Evolutionary conservation across 2,113 vertebrate genomes (phyloP), one percentile per base, ranked within the genome.

Genomic region (Periophthalmodon schlosseri): DNA sequence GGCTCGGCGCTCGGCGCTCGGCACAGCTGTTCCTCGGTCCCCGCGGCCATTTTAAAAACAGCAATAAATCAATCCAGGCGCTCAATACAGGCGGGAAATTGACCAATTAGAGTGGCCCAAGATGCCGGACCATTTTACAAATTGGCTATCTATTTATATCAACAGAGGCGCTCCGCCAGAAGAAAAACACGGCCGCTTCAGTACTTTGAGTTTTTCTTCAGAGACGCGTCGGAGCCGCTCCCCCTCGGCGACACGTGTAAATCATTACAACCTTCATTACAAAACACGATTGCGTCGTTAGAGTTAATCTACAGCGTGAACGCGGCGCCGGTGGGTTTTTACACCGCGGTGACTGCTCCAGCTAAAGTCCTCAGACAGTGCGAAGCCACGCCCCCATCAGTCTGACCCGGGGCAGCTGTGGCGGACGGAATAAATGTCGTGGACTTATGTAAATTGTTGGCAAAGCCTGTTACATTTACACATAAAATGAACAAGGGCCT

Each of bases 91-190:
- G 93, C 90, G 91, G 94, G 93, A 95, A 94, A 94, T 94, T 93
- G 93, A 94, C 94, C 93, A 95, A 95, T 95, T 95, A 95, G 92
- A 94, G 92, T 90, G 90, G 91, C 93, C 93, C 92, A 92, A 94
- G 93, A 94, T 93, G 93, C 93, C 90, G 77, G 91, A 93, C 91
- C 78, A 93, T 94, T 94, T 94, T 93, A 93, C 93, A 95, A 95
- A 95, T 94, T 94, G 93, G 90, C 88, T 90, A 92, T 93, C 93
- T 93, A 94, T 94, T 95, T 94, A 94, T 94, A 93, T 90, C 87
- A 86, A 92, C 86, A 87, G 79, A 70, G 75, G 75, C 88, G 74
- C 82, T 85, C 84, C 44, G 67, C 73, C 56, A 91, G 88, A 90
- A 90, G 92, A 90, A 69, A 84, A 86, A 87, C 84, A 86, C 82